Evolutionary conservation across 1,140 invertebrate genomes (phyloP).

Genomic region (Bombus breviceps): DNA sequence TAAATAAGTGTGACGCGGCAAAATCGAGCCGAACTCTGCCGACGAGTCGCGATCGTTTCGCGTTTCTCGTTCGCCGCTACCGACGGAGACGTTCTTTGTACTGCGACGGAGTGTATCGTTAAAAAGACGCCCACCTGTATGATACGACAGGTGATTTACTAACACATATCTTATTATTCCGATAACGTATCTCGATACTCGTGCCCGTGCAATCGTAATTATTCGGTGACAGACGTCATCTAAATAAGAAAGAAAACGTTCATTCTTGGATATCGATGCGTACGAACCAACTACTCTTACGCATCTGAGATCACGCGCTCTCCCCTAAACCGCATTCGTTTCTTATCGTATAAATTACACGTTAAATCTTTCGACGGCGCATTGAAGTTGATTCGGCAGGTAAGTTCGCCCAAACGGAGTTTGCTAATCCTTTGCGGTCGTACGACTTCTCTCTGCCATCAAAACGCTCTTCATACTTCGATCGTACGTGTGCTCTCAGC

Average conservation of each 20-base stretch:
- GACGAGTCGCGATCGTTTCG: background rate
- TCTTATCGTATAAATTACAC: conserved; percentile 49
- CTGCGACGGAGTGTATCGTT: background rate
- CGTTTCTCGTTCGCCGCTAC: background rate
- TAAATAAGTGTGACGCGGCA: background rate
- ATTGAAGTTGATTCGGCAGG: background rate
- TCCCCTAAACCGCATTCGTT: conserved; percentile 38
- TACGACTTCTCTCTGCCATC: background rate
- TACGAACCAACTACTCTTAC: background rate
- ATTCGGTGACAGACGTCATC: conserved; percentile 42
- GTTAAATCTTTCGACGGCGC: background rate
- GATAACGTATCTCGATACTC: background rate
- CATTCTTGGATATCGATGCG: background rate
- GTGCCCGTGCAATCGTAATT: background rate
- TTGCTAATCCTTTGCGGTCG: background rate
- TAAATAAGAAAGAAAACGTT: conserved; percentile 15
- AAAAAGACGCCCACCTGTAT: background rate
- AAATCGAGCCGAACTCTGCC: background rate
- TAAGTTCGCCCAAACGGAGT: background rate
- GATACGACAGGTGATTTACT: background rate
- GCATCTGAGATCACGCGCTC: conserved; percentile 56
- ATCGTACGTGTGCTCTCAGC: no score
- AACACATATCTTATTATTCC: background rate
- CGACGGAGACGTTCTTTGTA: conserved; percentile 22
- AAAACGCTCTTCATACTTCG: background rate